These are phyloP conservation scores for Zygogramma bicolorata DNA, from an alignment of 2,888 invertebrate species.

Conservation along the genomic window DNA sequence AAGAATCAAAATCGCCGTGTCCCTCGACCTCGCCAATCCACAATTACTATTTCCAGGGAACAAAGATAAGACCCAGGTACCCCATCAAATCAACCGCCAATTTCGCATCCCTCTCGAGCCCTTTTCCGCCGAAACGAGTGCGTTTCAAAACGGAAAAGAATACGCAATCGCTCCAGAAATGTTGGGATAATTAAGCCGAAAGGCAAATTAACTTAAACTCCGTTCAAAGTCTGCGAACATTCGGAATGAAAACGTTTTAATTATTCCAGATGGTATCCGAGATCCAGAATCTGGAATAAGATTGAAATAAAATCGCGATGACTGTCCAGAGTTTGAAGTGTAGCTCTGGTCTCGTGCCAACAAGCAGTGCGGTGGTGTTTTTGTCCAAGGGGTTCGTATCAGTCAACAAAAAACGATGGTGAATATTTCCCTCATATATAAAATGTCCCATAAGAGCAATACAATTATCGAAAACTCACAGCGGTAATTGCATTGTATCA, in stretches of 20 bases:
- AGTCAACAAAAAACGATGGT: neutral
- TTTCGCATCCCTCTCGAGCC: neutral
- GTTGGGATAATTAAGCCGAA: slow-evolving; percentile 36
- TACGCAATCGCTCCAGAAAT: slow-evolving; percentile 34
- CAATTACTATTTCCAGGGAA: neutral
- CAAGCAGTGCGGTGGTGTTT: neutral
- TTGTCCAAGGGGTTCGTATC: neutral
- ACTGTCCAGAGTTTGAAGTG: slow-evolving; percentile 24
- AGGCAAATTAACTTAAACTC: slow-evolving; percentile 35
- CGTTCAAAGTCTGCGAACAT: slow-evolving; percentile 38
- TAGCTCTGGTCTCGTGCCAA: neutral
- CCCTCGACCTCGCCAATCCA: neutral
- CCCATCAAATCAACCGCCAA: slow-evolving; percentile 3
- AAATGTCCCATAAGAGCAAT: too few species aligned
- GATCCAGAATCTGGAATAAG: slow-evolving; percentile 32
- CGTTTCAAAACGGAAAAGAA: slow-evolving; percentile 24
- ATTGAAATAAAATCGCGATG: slow-evolving; percentile 39
- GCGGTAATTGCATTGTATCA: too few species aligned
- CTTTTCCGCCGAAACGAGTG: slow-evolving; percentile 1
- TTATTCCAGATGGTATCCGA: slow-evolving; percentile 51
- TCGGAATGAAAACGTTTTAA: slow-evolving; percentile 55
- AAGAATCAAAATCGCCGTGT: neutral
- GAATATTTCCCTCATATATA: too few species aligned
- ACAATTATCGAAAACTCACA: too few species aligned
- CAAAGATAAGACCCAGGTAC: neutral